Conservation (phyloP, 2,888 invertebrate species). For the Aphodius granarius region DNA sequence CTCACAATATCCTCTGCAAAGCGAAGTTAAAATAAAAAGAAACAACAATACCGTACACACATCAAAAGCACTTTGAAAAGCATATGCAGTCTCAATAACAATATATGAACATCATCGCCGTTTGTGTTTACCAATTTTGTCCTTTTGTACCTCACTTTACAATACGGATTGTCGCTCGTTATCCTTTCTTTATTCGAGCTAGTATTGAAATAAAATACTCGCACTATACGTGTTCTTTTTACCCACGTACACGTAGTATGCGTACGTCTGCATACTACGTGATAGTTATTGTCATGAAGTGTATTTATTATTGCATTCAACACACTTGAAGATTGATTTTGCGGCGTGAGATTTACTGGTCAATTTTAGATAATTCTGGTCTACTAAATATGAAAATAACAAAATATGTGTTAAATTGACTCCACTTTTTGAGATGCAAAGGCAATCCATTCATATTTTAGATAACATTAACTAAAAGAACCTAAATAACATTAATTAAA, state of each 20-base stretch:
- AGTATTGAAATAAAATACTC: background rate
- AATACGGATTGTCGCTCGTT: background rate
- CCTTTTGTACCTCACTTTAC: background rate
- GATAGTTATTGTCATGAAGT: too few species aligned
- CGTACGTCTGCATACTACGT: too few species aligned
- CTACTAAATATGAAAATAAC: too few species aligned
- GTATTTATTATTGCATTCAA: too few species aligned
- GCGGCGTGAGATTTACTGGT: too few species aligned
- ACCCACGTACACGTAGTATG: background rate
- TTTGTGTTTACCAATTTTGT: background rate
- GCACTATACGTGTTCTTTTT: background rate
- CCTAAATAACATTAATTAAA: too few species aligned
- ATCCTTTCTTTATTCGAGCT: background rate
- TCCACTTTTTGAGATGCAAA: too few species aligned
- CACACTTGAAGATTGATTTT: too few species aligned
- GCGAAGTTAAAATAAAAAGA: background rate
- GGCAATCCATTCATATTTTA: too few species aligned
- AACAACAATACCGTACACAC: background rate
- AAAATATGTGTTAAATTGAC: too few species aligned
- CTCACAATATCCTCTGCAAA: background rate
- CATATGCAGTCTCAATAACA: background rate
- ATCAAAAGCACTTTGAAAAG: background rate
- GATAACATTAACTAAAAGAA: too few species aligned
- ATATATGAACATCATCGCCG: background rate
- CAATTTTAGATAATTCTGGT: too few species aligned